Conservation (phyloP, 2,113 vertebrate genomes). For the Sorex araneus region DNA sequence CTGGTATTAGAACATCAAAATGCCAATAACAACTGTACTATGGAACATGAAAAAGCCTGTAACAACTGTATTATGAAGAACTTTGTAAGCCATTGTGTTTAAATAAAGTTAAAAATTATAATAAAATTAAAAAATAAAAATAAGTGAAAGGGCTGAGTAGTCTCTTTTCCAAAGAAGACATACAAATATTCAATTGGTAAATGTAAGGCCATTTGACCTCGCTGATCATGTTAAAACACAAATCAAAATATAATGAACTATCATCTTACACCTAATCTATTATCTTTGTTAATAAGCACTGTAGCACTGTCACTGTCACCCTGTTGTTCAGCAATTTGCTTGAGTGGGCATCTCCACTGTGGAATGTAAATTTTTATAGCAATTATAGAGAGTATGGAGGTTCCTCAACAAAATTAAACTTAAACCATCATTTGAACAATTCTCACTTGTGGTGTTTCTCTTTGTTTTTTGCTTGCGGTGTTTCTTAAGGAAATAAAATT, state of each 20-base stretch:
- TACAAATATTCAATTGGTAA: neutral
- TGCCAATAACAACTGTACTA: no score
- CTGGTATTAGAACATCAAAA: no score
- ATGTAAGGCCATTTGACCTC: neutral
- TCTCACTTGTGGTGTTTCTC: no score
- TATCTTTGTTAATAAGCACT: neutral
- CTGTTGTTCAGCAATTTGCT: no score
- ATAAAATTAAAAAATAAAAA: neutral
- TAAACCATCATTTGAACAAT: neutral
- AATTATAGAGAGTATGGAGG: neutral
- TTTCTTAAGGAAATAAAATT: conserved; percentile 6
- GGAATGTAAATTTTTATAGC: neutral
- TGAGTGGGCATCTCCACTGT: no score
- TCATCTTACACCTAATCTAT: neutral
- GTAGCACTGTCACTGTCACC: no score
- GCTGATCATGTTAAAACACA: neutral
- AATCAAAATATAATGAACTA: neutral
- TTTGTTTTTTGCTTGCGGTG: no score
- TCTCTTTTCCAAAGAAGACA: neutral
- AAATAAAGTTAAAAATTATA: no score
- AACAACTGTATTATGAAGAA: no score
- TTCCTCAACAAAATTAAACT: neutral
- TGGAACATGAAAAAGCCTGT: no score
- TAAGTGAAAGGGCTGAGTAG: neutral
- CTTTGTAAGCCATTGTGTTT: no score